A percentile compares a stretch with the other conserved stretches of the same genome.
Evolutionary conservation across 2,797 vertebrate species (phyloP).

Genomic region (Cirrhinus molitorella): DNA sequence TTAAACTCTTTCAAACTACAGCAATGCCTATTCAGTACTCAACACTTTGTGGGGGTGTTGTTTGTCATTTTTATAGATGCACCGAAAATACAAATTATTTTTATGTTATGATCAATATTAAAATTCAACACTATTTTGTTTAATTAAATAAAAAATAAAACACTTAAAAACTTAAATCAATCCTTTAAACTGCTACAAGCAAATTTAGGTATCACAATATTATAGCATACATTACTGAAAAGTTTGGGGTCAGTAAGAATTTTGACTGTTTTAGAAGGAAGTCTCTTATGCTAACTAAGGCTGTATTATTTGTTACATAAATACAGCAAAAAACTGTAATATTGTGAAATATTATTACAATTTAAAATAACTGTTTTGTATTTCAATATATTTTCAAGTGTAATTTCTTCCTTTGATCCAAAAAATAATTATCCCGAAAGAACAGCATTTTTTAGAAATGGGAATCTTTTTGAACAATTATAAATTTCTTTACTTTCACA

Average conservation of each 20-base stretch:
- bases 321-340: too few species aligned
- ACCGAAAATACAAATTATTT: background rate
- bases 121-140: background rate
- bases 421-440: too few species aligned
- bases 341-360: too few species aligned
- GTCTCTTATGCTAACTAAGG: background rate
- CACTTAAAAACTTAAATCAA: background rate
- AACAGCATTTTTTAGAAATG: background rate
- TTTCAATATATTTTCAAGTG: background rate
- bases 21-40: background rate
- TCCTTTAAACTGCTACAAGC: background rate
- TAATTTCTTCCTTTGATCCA: background rate
- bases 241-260: background rate
- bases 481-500: background rate
- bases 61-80: background rate
- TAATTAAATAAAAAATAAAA: background rate
- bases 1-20: background rate
- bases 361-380: background rate
- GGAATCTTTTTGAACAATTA: background rate
- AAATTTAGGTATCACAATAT: background rate
- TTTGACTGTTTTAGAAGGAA: background rate
- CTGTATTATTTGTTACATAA: too few species aligned
- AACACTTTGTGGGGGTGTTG: background rate
- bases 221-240: background rate
- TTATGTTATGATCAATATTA: background rate